Evolutionary conservation across 2,797 vertebrate genomes (phyloP).

Genomic region (Gallirallus australis): DNA sequence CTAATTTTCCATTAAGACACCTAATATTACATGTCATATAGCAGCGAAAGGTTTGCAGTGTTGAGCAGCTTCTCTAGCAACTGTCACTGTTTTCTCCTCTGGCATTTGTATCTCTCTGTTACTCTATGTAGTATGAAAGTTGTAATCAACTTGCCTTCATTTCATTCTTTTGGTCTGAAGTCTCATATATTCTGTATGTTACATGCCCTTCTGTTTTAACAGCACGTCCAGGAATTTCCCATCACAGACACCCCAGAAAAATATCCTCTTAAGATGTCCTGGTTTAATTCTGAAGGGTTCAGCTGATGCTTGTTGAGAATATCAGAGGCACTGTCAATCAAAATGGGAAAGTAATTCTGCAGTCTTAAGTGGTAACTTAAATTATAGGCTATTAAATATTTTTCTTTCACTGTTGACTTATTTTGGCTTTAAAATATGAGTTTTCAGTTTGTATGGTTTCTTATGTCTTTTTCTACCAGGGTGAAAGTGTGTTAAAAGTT

Average conservation of each 20-base stretch:
- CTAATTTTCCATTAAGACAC: background rate
- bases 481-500: background rate
- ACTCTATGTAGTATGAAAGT: background rate
- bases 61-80: background rate
- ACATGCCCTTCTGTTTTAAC: background rate
- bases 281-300: background rate
- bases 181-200: background rate
- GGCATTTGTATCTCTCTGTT: background rate
- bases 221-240: accelerated
- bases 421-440: background rate
- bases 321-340: background rate
- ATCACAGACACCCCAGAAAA: background rate
- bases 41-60: background rate
- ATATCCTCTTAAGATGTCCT: background rate
- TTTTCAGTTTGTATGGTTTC: background rate
- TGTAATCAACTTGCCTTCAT: background rate
- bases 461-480: background rate
- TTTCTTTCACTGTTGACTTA: background rate
- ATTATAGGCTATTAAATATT: accelerated
- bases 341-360: background rate
- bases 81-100: background rate
- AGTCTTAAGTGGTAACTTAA: background rate
- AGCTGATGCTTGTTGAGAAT: background rate
- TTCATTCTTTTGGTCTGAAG: background rate
- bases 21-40: background rate